phyloP scores from a whole-genome alignment of 2,113 vertebrate genomes.

The Nycticryphes semicollaris region DNA sequence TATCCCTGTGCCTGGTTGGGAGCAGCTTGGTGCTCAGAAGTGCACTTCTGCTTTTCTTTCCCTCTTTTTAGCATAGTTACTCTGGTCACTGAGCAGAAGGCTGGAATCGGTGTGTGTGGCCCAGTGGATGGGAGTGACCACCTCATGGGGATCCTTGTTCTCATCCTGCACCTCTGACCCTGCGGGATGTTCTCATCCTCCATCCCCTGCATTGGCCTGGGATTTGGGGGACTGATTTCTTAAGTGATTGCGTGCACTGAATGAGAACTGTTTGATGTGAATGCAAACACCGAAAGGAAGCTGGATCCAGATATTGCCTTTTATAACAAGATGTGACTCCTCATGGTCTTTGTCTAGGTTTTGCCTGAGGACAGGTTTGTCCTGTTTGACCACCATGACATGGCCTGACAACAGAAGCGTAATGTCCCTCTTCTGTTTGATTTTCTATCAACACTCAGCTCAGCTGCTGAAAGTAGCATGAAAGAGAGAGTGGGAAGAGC shows the following conservation, averaged over 20 bases:
- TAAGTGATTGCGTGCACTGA: not conserved
- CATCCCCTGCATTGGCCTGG: not conserved
- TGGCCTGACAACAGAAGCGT: not conserved
- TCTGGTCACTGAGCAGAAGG: not conserved
- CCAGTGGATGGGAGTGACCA: not conserved
- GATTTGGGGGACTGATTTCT: not conserved
- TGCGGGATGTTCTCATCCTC: not conserved
- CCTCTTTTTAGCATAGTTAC: not conserved
- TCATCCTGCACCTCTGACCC: not conserved
- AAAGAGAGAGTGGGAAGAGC: not conserved
- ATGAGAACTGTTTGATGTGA: not conserved
- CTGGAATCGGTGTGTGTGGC: not conserved
- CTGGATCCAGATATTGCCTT: not conserved
- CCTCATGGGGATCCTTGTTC: rapidly evolving
- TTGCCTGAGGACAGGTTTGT: not conserved
- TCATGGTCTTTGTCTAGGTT: not conserved
- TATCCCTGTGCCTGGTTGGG: not conserved
- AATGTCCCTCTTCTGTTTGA: not conserved
- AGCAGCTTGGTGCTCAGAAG: not conserved
- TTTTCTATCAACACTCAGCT: not conserved
- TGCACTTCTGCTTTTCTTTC: not conserved
- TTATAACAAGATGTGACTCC: not conserved
- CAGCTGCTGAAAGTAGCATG: not conserved
- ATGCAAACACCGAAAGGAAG: not conserved
- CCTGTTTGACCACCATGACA: not conserved